Base-by-base conservation (phyloP, 2,113 vertebrate species). In the Harpagus bidentatus region DNA sequence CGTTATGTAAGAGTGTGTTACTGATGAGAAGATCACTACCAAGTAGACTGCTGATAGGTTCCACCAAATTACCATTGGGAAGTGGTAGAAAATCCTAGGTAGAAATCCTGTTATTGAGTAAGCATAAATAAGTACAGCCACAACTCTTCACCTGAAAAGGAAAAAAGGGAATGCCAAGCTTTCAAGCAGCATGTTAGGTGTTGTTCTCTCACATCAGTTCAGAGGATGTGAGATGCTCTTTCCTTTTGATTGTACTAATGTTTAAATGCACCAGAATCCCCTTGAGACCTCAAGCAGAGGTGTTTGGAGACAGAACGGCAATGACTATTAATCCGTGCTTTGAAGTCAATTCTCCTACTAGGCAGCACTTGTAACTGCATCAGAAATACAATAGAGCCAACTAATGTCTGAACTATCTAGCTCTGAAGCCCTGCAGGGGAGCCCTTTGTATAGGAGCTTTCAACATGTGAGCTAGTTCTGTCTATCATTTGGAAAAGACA, bases 331-430 rank as follows among this genome's bases (percentile, higher is more conserved):
- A 96, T 89, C 82, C 47, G 9, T 28, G 71, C 85, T 95, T 88
- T 94, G 90, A 97, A 92, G 69, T 87, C 82, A 87, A 16, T 96
- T 95, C 80, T 96, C 86, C 94, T 79, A 82, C 81, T 56, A 96
- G 90, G 95, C 74, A 94, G 86, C 84, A 76, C 80, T 82, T 94
- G 74, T 93, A 92, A 93, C 56, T 78, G 91, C 90, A 84, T 85
- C 53, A 89, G 95, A 86, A 90, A 96, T 16, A 96, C 86, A 97
- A 95, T 7, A 90, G 81, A 93, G 38, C 63, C 78, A 89, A 74
- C n/a, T 55, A 94, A 88, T 26, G 81, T 59, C 82, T 19, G 74
- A 97, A 94, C 80, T 93, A 50, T 31, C 45, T 43, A 56, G 42
- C 73, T 96, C 45, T 42, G 74, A 97, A 96, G 63, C 61, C 90